Base-by-base conservation (phyloP, 2,113 vertebrate species). In the Charina bottae region DNA sequence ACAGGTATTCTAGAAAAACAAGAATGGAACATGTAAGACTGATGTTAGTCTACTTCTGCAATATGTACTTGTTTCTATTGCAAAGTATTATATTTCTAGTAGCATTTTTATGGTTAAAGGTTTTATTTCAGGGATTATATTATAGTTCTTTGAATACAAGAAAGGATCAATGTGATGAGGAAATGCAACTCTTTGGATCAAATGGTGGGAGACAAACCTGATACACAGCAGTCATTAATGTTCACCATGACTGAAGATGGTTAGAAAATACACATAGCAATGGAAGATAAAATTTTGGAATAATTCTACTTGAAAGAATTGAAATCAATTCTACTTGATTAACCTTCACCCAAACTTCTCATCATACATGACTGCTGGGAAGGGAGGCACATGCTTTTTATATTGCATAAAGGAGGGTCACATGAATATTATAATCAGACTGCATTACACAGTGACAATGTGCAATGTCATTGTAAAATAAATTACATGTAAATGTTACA, bases 341-440 rank as follows among this genome's bases (percentile, higher is more conserved):
- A 97, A 94, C 94, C 96, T 94, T 93, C 94, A 94, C 94, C 89
- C 86, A 94, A 92, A 90, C 86, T 93, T 96, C 95, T 96, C 93
- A 91, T 87, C 93, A 94, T 94, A 94, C 15, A 8, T 59, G 78
- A 78, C 93, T 94, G 93, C 92, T n/a, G 96, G 87, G 94, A 93
- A 87, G 94, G 89, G 95, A 93, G 96, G 97, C 95, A 96, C 95
- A 95, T 94, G 89, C 94, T 94, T 88, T 93, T 89, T 88, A 91
- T 21, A 93, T 94, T 94, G 49, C 58, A 95, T 42, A 93, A 93
- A 94, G 92, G 94, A 92, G 96, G 95, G 85, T 59, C 93, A 90
- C 56, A 93, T 56, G 89, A 96, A 94, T 83, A 85, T 91, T 94
- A 96, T 24, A 55, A 89, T 85, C 28, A 33, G 64, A 17, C n/a